Evolutionary conservation across 2,888 invertebrate species (phyloP).

Genomic region (Suillia variegata): DNA sequence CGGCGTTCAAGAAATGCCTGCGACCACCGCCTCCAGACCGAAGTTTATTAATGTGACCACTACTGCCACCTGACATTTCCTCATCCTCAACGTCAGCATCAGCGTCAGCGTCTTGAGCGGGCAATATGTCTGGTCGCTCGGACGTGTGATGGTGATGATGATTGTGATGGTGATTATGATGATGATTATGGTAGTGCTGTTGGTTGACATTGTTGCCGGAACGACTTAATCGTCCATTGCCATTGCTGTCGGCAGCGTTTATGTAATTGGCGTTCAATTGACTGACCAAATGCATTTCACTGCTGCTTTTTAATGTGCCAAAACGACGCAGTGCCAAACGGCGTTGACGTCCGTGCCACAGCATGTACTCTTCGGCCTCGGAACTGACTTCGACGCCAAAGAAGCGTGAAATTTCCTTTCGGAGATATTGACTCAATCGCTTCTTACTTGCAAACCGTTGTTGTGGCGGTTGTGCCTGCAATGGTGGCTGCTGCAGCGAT

Average conservation of each 20-base stretch:
- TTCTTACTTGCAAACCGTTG: constrained; percentile 45
- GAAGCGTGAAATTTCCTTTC: constrained; percentile 55
- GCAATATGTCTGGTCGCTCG: constrained; percentile 59
- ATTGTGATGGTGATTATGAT: too few species aligned
- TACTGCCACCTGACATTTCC: background rate
- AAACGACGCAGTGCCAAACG: constrained; percentile 59
- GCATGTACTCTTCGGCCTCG: constrained; percentile 50
- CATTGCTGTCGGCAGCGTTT: background rate
- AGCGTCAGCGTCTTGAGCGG: constrained; percentile 45
- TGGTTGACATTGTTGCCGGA: constrained; percentile 22
- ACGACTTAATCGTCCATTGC: background rate
- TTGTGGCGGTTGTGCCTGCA: constrained; percentile 23
- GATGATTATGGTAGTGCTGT: constrained; percentile 25
- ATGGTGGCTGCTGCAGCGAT: constrained; percentile 9
- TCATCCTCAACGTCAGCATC: constrained; percentile 43
- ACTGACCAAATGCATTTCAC: constrained; percentile 8
- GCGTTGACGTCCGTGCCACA: constrained; percentile 58
- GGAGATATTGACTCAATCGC: constrained; percentile 54
- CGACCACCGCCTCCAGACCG: constrained; percentile 17
- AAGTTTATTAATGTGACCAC: background rate
- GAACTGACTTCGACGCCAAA: constrained; percentile 58
- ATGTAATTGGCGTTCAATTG: background rate
- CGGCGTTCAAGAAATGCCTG: constrained; percentile 27
- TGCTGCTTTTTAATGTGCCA: constrained; percentile 30
- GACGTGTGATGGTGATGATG: constrained; percentile 34